Conservation (phyloP, 2,888 invertebrate species). For the Pseudococcus longispinus region DNA sequence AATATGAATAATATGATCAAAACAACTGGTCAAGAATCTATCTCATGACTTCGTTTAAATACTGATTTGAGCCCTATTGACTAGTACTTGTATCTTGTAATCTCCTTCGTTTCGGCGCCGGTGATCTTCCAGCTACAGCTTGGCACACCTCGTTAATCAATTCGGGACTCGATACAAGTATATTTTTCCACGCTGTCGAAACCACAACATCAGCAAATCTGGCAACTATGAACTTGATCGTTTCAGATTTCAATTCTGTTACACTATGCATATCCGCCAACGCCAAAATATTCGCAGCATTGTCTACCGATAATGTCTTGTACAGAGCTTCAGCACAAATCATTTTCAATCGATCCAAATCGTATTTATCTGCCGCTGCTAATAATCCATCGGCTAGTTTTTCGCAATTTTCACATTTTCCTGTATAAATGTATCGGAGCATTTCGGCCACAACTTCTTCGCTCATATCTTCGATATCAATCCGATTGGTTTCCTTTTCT, state of each 20-base stretch:
- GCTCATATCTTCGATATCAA: not conserved
- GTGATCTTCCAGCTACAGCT: not conserved
- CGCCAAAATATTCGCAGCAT: not conserved
- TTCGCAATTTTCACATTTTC: not conserved
- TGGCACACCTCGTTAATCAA: not conserved
- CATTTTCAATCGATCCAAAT: not conserved
- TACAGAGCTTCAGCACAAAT: no score
- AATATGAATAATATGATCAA: no score
- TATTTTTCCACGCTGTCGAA: constrained; percentile 93
- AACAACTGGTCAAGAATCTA: no score
- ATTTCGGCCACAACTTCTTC: not conserved
- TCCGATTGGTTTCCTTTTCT: not conserved
- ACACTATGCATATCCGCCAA: not conserved
- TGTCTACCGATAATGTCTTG: not conserved
- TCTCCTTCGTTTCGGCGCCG: no score
- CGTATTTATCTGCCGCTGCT: not conserved
- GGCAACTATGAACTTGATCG: no score
- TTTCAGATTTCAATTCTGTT: constrained; percentile 87
- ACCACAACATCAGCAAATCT: constrained; percentile 99
- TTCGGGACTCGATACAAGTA: not conserved
- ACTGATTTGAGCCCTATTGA: no score
- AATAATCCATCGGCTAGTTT: not conserved
- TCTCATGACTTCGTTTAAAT: no score
- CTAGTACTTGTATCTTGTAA: no score
- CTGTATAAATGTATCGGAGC: not conserved